Evolutionary conservation across 2,113 vertebrate genomes (phyloP).

Genomic region (Centropus unirufus): DNA sequence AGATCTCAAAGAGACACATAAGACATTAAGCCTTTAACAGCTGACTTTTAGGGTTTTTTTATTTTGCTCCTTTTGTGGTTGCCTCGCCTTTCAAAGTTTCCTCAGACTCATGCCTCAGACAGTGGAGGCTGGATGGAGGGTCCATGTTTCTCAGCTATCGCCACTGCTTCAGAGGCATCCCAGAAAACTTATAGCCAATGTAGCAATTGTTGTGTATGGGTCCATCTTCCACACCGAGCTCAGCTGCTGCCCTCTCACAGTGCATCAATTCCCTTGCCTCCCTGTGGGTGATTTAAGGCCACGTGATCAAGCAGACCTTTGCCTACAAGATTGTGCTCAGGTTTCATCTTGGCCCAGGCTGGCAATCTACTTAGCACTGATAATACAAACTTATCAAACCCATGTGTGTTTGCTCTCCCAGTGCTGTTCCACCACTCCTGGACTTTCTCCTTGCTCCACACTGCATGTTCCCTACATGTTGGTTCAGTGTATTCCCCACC

Average conservation of each 20-base stretch:
- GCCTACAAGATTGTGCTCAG: background rate
- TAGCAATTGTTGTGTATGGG: background rate
- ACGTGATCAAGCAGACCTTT: background rate
- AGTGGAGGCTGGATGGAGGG: background rate
- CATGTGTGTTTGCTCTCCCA: background rate
- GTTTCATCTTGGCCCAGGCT: background rate
- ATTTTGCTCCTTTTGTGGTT: background rate
- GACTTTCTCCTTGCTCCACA: fast-evolving
- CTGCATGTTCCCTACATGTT: fast-evolving
- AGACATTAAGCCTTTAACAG: background rate
- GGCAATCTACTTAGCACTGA: background rate
- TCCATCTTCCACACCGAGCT: background rate
- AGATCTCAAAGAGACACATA: background rate
- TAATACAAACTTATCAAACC: background rate
- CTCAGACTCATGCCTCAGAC: background rate
- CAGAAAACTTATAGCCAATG: background rate
- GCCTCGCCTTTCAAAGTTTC: background rate
- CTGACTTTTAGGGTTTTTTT: background rate
- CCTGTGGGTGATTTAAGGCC: background rate
- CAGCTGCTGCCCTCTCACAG: background rate
- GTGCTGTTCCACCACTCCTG: background rate
- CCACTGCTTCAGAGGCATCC: background rate
- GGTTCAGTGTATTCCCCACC: background rate
- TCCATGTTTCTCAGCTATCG: background rate
- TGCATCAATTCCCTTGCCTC: background rate